Conservation (phyloP, 2,888 invertebrate species). For the Pammene aurita region DNA sequence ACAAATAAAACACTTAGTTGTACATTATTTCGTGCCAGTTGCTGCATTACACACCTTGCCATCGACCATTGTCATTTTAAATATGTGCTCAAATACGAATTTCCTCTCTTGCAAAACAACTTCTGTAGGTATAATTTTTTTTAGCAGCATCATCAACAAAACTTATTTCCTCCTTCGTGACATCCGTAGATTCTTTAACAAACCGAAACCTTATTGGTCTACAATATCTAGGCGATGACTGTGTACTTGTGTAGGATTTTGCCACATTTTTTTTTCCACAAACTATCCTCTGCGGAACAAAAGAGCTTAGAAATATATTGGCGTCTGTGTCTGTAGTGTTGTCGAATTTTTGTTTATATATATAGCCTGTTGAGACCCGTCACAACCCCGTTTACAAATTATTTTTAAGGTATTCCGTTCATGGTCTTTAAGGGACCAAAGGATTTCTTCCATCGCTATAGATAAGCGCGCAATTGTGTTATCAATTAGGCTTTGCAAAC, state of each 20-base stretch:
- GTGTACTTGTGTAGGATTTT: too few species aligned
- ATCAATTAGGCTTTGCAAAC: constrained; percentile 26
- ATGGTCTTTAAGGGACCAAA: constrained; percentile 39
- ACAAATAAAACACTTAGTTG: constrained; percentile 38
- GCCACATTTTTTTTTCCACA: too few species aligned
- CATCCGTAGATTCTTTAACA: background rate
- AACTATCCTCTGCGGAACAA: background rate
- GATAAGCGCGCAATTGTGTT: background rate
- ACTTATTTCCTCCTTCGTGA: background rate
- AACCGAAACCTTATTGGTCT: background rate
- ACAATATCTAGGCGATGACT: constrained; percentile 1
- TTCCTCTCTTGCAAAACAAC: too few species aligned
- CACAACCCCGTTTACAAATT: constrained; percentile 50
- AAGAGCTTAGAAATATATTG: constrained; percentile 50
- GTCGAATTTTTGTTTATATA: constrained; percentile 51
- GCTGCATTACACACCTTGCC: constrained; percentile 23
- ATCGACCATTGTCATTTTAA: constrained; percentile 45
- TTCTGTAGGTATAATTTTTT: too few species aligned
- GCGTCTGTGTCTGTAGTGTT: constrained; percentile 47
- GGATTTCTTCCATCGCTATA: too few species aligned
- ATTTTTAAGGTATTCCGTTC: constrained; percentile 27
- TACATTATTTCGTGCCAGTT: constrained; percentile 9
- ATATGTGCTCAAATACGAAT: background rate
- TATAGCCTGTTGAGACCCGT: constrained; percentile 50
- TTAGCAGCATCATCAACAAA: background rate